Evolutionary conservation across 2,113 vertebrate genomes (phyloP).

Genomic region (Sciurus niger): DNA sequence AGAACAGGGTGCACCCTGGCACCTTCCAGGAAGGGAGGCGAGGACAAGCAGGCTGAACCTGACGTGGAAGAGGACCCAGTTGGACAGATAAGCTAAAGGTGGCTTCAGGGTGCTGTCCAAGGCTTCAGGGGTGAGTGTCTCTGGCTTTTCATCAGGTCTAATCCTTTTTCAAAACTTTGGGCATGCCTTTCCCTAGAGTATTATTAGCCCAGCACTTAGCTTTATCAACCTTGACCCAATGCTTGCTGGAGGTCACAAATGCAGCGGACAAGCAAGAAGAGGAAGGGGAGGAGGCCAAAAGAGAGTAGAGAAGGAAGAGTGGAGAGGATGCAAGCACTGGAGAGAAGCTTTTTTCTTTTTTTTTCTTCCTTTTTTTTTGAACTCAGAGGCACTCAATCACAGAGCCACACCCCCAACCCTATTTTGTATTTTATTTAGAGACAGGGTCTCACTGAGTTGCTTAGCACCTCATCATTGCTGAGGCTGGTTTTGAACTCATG

Average conservation of each 20-base stretch:
- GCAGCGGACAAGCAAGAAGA: not conserved
- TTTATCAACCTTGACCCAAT: slow-evolving; percentile 39
- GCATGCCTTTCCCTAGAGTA: not conserved
- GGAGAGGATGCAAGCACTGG: not conserved
- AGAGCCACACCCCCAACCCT: too few relatives aligned
- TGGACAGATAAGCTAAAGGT: not conserved
- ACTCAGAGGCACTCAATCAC: too few relatives aligned
- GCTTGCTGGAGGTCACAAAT: slow-evolving; percentile 21
- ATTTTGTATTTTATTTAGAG: too few relatives aligned
- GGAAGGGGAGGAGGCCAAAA: rapidly evolving
- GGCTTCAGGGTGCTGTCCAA: not conserved
- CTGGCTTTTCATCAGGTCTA: slow-evolving; percentile 3
- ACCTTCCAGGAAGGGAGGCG: not conserved
- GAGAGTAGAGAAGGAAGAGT: not conserved
- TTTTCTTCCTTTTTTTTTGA: not conserved
- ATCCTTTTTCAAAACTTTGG: slow-evolving; percentile 43
- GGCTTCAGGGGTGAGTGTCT: not conserved
- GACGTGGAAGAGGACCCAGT: not conserved
- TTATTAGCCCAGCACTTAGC: slow-evolving; percentile 44
- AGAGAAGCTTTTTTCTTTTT: not conserved
- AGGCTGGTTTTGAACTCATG: too few relatives aligned
- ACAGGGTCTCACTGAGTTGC: too few relatives aligned
- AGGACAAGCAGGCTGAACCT: not conserved
- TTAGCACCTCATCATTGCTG: too few relatives aligned
- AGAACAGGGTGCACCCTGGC: not conserved